Evolutionary conservation across 2,888 invertebrate genomes (phyloP), one percentile per base, ranked within the genome.

Genomic region (Ceraclea dissimilis): DNA sequence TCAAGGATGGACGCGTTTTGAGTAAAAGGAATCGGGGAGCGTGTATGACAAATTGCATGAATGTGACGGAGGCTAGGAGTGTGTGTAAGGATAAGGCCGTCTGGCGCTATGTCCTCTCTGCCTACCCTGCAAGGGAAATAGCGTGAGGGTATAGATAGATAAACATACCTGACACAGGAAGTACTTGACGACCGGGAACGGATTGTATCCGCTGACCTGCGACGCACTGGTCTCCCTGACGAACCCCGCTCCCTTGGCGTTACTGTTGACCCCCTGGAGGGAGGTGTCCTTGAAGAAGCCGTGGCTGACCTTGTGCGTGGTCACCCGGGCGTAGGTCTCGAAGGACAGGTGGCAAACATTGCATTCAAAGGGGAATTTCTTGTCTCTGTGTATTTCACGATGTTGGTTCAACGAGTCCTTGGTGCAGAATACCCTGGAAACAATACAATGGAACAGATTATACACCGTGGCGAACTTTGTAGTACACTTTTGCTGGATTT

Each of bases 271-370:
- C 47, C 47, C 47, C 17, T 56, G 53, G 10, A 34, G 31, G 16
- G 39, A 8, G 39, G 13, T 13, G 8, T 8, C 8, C 16, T 39
- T 77, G 68, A 75, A 77, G 64, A 76, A 76, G 0, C 78, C 78
- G 63, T 78, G 78, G 0, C 78, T 76, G 0, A 77, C 78, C 60
- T 78, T 78, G 63, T 78, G 78, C 0, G 78, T 76, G 0, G 78
- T 78, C 2, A 51, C 56, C 16, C 56, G 51, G 10, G 60, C 59
- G n/a, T 54, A 62, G 4, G 62, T 58, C 6, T 56, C 58, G 46
- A 58, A 62, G 2, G 59, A 51, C 20, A 39, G 48, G 18, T 56
- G 47, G 48, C 62, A 62, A 16, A 62, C 51, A 11, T 62, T 62
- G 31, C 62, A 62, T 8, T 56, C 47, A 47, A 54, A 62, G 4